Evolutionary conservation across 2,888 invertebrate species (phyloP).

Genomic region (Drosophila quinaria): DNA sequence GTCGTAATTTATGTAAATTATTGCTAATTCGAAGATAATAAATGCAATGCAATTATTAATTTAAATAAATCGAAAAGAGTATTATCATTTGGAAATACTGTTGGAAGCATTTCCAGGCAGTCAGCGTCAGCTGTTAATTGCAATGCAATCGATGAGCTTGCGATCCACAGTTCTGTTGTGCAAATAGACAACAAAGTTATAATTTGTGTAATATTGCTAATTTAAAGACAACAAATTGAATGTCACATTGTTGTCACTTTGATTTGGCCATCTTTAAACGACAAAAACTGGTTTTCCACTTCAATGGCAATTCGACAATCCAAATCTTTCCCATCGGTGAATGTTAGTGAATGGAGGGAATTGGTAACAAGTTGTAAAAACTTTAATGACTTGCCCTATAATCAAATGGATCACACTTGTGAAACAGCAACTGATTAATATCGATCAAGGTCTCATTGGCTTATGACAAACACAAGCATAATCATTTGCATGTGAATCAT

Average conservation of each 20-base stretch:
- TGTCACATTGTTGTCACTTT: constrained; percentile 7
- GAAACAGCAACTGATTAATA: constrained; percentile 49
- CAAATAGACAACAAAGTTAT: no score
- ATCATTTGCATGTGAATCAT: constrained; percentile 47
- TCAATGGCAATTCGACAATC: constrained; percentile 29
- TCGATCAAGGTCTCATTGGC: constrained; percentile 62
- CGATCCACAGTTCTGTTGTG: no score
- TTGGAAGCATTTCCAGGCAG: not conserved
- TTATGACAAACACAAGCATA: constrained; percentile 25
- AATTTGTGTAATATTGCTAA: not conserved
- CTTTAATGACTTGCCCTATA: constrained; percentile 52
- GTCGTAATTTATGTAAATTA: no score
- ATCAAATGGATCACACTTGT: constrained; percentile 53
- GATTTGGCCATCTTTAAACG: constrained; percentile 12
- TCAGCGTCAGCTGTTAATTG: not conserved
- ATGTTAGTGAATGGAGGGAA: constrained; percentile 30
- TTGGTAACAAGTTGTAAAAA: constrained; percentile 33
- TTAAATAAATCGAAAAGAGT: no score
- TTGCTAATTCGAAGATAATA: no score
- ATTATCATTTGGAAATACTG: not conserved
- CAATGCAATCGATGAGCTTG: no score
- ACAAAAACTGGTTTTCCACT: constrained; percentile 48
- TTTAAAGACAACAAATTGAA: not conserved
- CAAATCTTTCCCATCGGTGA: constrained; percentile 27
- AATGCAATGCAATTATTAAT: no score